phyloP scores from a whole-genome alignment of 2,113 vertebrate genomes.

The Podiceps cristatus region DNA sequence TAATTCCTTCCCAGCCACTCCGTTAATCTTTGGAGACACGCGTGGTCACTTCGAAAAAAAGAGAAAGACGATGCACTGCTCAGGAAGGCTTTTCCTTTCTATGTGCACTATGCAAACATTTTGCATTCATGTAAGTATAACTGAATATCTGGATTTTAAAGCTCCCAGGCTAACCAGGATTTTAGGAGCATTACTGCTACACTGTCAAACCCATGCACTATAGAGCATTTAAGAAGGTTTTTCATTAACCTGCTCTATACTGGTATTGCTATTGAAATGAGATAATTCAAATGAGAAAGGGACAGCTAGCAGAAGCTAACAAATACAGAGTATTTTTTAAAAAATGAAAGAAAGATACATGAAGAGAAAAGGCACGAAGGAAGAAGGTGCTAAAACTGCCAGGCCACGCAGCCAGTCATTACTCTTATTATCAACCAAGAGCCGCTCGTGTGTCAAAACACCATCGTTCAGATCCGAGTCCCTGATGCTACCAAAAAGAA shows the following conservation, averaged over 20 bases:
- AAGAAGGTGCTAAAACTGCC: not conserved
- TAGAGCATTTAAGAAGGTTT: not conserved
- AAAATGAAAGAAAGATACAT: not conserved
- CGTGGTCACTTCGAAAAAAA: not conserved
- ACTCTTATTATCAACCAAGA: not conserved
- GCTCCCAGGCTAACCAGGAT: not conserved
- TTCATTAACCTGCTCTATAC: not conserved
- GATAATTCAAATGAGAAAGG: not conserved
- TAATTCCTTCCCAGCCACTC: not conserved
- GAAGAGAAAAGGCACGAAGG: not conserved
- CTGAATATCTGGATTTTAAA: not conserved
- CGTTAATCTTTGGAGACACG: not conserved
- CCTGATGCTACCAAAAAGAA: not conserved
- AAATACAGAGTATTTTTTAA: not conserved
- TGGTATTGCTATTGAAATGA: not conserved
- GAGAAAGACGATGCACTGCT: not conserved
- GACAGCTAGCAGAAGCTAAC: not conserved
- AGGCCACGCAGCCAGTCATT: not conserved
- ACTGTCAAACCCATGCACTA: not conserved
- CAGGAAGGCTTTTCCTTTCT: constrained; percentile 4
- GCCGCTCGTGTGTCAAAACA: not conserved
- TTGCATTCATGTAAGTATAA: not conserved
- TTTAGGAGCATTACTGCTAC: not conserved
- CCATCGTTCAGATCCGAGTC: not conserved
- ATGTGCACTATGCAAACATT: not conserved